Percentiles rank a stretch among this genome's conserved stretches.
Evolutionary conservation across 2,113 vertebrate species (phyloP).

Genomic region (Archocentrus centrarchus): DNA sequence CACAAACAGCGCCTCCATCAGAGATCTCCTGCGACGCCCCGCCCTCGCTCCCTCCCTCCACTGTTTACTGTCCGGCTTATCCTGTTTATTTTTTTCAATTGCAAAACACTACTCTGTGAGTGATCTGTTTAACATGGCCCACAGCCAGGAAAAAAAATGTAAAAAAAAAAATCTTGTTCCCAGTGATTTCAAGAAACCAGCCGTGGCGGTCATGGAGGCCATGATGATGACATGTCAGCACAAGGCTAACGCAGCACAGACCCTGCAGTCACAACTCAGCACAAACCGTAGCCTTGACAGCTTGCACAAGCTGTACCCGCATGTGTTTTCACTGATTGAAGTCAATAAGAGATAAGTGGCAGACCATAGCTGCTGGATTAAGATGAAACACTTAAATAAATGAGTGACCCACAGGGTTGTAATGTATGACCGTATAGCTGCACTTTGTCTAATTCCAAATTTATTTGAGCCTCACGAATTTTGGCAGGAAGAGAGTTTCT

Average conservation of each 20-base stretch:
- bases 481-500: conserved; percentile 45
- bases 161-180: conserved; percentile 61
- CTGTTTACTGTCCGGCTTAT: conserved; percentile 64
- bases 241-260: conserved; percentile 58
- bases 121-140: conserved; percentile 68
- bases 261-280: conserved; percentile 65
- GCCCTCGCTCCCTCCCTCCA: conserved; percentile 43
- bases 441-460: conserved; percentile 45
- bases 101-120: conserved; percentile 72
- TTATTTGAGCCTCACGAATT: conserved; percentile 49
- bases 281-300: conserved; percentile 57
- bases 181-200: conserved; percentile 68
- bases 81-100: conserved; percentile 73
- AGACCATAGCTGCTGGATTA: conserved; percentile 18
- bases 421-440: conserved; percentile 22
- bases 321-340: conserved; percentile 36
- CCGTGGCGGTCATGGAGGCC: conserved; percentile 61
- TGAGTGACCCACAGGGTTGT: conserved; percentile 8
- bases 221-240: conserved; percentile 73
- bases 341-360: conserved; percentile 45
- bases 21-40: conserved; percentile 49
- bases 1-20: conserved; percentile 2
- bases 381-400: conserved; percentile 51
- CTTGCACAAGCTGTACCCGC: conserved; percentile 57
- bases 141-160: conserved; percentile 62